Evolutionary conservation across 1,140 invertebrate genomes (phyloP).

Genomic region (Chironomus striatipennis): DNA sequence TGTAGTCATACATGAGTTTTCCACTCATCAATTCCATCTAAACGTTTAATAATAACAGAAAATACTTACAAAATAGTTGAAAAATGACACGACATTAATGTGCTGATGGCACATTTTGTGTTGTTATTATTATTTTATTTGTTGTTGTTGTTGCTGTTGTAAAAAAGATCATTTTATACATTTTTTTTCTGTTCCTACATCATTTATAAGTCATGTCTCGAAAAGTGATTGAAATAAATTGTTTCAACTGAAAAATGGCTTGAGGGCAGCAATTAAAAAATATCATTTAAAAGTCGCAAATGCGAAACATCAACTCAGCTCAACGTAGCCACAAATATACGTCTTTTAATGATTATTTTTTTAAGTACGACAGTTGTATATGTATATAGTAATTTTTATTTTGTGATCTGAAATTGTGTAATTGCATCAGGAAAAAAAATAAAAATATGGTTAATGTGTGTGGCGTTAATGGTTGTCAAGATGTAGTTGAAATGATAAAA

Average conservation of each 20-base stretch:
- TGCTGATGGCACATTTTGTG: no score
- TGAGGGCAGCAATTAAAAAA: slow-evolving; percentile 8
- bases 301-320: neutral
- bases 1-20: no score
- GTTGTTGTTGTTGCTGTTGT: neutral
- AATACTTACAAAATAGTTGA: no score
- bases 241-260: slow-evolving; percentile 6
- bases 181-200: neutral
- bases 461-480: slow-evolving; percentile 6
- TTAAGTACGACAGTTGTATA: neutral
- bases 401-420: no score
- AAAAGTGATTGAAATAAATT: slow-evolving; percentile 15
- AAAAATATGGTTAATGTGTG: neutral
- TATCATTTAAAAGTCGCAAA: slow-evolving; percentile 14
- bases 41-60: no score
- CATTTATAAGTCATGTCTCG: slow-evolving; percentile 12
- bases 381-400: no score
- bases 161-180: neutral
- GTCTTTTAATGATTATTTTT: slow-evolving; percentile 10
- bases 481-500: slow-evolving; percentile 5
- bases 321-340: slow-evolving; percentile 3
- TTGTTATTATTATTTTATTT: no score
- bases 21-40: no score
- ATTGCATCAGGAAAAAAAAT: no score
- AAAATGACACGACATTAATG: no score